Base-by-base conservation (phyloP, 2,888 invertebrate species). In the Phoenoteleia sp. region DNA sequence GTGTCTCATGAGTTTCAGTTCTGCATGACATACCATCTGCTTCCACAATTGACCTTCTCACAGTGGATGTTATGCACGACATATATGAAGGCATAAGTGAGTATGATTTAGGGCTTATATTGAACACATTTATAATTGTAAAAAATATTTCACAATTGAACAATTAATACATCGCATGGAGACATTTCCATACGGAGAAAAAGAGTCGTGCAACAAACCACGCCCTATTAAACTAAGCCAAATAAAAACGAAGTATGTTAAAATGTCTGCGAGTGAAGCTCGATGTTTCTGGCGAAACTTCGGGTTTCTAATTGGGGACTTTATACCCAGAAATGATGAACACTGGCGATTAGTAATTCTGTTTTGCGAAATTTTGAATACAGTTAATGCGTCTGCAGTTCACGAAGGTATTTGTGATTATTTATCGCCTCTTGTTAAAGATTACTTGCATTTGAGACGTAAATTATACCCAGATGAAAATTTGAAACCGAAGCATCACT, bases 401-500 rank as follows among this genome's bases (percentile, higher is more conserved):
- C 77, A 83, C 33, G 29, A 52, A n/a, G 80, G 67, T 21, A 47
- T 84, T 56, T 29, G 58, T 60, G 7, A 39, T 71, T 71, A 75
- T 47, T 58, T 88, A 39, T 66, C 76, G 27, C 56, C 52, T 42
- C 15, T 85, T 7, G 67, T 89, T 33, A 9, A 52, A 54, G 81
- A 86, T 23, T 87, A 86, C 66, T 81, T 86, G 71, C 54, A 13
- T 5, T 49, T 60, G 13, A 21, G 71, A 71, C 54, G 52, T n/a
- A 21, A 25, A 52, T 60, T 80, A 42, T 69, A 85, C 72, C 77
- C 76, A 27, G 36, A 67, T 27, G 71, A 45, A 52, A 54, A 62
- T 5, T 67, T 88, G n/a, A 87, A 86, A 62, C 77, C 79, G 0
- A 87, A 88, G 69, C 86, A 87, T 77, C 87, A 88, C 39, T 67